Evolutionary conservation across 1,140 invertebrate species (phyloP), one percentile per base, ranked within the genome.

Genomic region (Notospermus geniculatus): DNA sequence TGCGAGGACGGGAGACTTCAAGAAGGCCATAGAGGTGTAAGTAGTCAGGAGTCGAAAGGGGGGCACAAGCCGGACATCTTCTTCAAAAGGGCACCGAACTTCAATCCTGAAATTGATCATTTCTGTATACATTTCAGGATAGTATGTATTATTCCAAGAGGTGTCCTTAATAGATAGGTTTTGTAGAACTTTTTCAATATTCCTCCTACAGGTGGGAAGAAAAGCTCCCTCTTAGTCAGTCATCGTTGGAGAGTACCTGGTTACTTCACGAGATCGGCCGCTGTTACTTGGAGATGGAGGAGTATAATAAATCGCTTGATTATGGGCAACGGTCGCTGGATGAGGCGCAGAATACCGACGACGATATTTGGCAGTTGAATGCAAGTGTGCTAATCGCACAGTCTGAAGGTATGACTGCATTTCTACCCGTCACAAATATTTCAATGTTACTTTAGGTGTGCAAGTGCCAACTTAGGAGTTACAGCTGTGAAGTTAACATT

Each of bases 251-350:
- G 66, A 77, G 67, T 30, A 76, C 79, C 2, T 82, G 81, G 81
- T 60, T 82, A 25, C 76, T 73, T 64, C 80, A 83, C 66, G 80
- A 82, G 64, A 80, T 83, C 19, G 80, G 80, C 15, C 67, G 78
- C 17, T 83, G 81, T 60, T 70, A 80, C 59, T 63, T 82, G 30
- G 80, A 82, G 66, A 62, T 79, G 39, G 69, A 63, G 27, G 64
- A 75, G 41, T 71, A 67, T 57, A 46, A 70, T n/a, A 65, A 78
- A 11, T 76, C 80, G 15, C 65, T 70, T 54, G 75, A 80, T 13
- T 80, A 73, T 70, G 81, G 79, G 11, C 71, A 80, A 64, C 77
- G 76, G 54, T 78, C 80, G 19, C 64, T 80, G 32, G 65, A 65
- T n/a, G 71, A 71, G 13, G 80, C 80, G 0, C 54, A 71, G 27